Base-by-base conservation (phyloP, 2,888 invertebrate genomes). In the Prenolepis imparis region DNA sequence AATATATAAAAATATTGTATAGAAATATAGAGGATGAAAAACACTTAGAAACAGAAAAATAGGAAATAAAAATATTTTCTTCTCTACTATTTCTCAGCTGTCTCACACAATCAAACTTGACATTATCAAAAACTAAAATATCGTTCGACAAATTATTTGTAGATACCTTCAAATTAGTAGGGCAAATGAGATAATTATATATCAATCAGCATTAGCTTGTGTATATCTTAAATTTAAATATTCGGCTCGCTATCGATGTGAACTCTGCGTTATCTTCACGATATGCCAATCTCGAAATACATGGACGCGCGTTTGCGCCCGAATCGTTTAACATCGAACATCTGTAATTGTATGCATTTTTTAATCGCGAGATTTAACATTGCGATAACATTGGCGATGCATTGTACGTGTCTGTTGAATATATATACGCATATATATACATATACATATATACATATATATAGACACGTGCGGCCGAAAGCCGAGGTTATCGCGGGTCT, bases 401-500 rank as follows among this genome's bases (percentile, higher is more conserved):
- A n/a, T n/a, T 52, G n/a, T n/a, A 48, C n/a, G 8, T 48, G n/a
- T 52, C 52, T n/a, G n/a, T 52, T 48, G 48, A n/a, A 52, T n/a
- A n/a, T 3, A 52, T 8, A 48, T 3, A 28, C 44, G 11, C 3
- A n/a, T n/a, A 48, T 18, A 41, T 12, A 41, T 12, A 15, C 18
- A 44, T 15, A n/a, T 1, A 48, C 18, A n/a, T 8, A n/a, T 0
- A 48, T 8, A n/a, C n/a, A 8, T 3, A 48, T 5, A 48, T 28
- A 1, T 28, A 28, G 1, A 28, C 28, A 28, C 11, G 21, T 52
- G 67, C 11, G 11, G 2, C 48, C 36, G n/a, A 73, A 41, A 28
- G n/a, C 39, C 57, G 24, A 73, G 57, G 39, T 41, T 72, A 57
- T 57, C 70, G 21, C 21, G 24, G 39, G 57, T 72, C 39, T 57